A percentile compares a stretch with the other conserved stretches of the same genome.
Conservation (phyloP, 64 coral and sea anemone genomes). For the Montipora cactus region DNA sequence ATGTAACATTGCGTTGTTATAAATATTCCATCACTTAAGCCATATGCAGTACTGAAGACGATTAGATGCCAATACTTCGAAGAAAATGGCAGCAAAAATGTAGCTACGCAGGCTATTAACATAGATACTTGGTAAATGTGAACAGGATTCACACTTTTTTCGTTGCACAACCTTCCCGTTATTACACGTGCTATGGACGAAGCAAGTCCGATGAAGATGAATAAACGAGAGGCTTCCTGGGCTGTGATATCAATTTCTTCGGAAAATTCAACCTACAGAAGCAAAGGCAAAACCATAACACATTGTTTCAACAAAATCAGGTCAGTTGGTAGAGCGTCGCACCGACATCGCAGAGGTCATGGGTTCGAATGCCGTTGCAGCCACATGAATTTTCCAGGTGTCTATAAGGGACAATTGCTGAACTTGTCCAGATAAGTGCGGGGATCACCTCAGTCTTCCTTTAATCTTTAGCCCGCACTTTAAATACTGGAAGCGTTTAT, state of each 20-base stretch:
- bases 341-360: too few species aligned
- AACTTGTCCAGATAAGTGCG: too few species aligned
- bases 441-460: too few species aligned
- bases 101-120: neutral
- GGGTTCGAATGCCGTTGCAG: too few species aligned
- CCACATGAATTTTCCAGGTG: too few species aligned
- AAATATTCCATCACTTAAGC: slow-evolving; percentile 41
- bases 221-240: slow-evolving; percentile 14
- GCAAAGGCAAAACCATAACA: neutral
- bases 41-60: slow-evolving; percentile 18
- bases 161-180: slow-evolving; percentile 19
- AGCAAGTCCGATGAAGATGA: slow-evolving; percentile 51
- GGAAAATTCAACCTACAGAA: slow-evolving; percentile 18
- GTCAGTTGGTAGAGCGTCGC: too few species aligned
- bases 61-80: slow-evolving; percentile 30
- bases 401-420: too few species aligned
- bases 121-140: slow-evolving; percentile 8
- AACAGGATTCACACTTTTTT: slow-evolving; percentile 27
- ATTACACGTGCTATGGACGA: neutral
- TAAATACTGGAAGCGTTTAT: too few species aligned
- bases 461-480: too few species aligned
- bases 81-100: slow-evolving; percentile 12
- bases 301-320: neutral
- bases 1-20: slow-evolving; percentile 27
- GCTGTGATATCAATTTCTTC: slow-evolving; percentile 33